phyloP scores from a whole-genome alignment of 2,888 invertebrate genomes.

The Drosophila borealis region DNA sequence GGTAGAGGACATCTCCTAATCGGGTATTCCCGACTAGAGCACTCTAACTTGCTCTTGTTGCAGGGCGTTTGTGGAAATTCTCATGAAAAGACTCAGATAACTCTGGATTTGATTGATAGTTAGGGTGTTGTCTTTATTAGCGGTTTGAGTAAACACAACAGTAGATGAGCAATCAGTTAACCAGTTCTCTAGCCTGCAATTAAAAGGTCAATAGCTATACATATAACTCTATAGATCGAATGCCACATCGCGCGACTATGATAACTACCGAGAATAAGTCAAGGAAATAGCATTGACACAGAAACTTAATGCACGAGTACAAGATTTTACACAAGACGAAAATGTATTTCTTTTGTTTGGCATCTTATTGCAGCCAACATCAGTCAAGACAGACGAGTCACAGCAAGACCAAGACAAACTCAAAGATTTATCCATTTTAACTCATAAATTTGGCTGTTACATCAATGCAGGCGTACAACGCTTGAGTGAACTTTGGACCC shows the following conservation, averaged over 20 bases:
- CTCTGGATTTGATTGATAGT: not conserved
- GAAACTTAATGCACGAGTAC: constrained; percentile 4
- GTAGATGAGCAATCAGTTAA: not conserved
- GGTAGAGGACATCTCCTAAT: too few relatives aligned
- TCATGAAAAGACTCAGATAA: not conserved
- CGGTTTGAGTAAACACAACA: too few relatives aligned
- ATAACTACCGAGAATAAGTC: constrained; percentile 19
- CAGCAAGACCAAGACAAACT: not conserved
- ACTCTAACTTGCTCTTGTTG: too few relatives aligned
- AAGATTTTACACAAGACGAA: not conserved
- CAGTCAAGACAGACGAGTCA: not conserved
- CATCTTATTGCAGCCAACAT: constrained; percentile 1
- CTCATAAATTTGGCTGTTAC: not conserved
- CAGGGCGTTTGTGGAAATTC: too few relatives aligned
- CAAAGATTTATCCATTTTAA: constrained; percentile 15
- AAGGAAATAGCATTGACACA: constrained; percentile 40
- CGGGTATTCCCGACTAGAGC: too few relatives aligned
- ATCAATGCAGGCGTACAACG: not conserved
- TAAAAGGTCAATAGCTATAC: constrained; percentile 6
- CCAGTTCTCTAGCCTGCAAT: constrained; percentile 1
- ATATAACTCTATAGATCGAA: not conserved
- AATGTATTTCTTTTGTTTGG: constrained; percentile 15
- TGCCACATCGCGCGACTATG: constrained; percentile 1
- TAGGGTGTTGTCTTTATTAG: too few relatives aligned
- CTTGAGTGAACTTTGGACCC: not conserved